Conservation (phyloP, 1,140 invertebrate species). For the Frieseomelitta varia region DNA sequence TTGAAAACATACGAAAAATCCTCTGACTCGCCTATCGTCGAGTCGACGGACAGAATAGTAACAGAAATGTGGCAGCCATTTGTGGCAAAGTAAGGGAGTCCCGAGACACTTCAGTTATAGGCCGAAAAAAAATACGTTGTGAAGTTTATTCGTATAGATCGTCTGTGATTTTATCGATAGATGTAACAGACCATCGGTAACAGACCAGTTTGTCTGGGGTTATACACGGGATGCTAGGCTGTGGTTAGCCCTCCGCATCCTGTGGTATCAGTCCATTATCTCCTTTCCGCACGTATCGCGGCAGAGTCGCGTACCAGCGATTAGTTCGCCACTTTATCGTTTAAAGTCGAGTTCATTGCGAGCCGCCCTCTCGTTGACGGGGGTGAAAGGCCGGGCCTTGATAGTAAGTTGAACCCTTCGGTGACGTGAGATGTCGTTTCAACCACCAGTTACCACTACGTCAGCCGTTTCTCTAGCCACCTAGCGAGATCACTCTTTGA, state of each 20-base stretch:
- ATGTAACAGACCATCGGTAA: neutral
- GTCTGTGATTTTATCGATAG: constrained; percentile 18
- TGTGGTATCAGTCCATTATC: constrained; percentile 60
- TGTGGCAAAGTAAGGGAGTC: too few relatives aligned
- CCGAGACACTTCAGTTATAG: too few relatives aligned
- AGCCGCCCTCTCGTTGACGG: constrained; percentile 17
- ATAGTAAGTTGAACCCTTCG: constrained; percentile 52
- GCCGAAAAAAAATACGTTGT: too few relatives aligned
- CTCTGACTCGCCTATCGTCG: too few relatives aligned
- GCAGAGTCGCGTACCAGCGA: constrained; percentile 51
- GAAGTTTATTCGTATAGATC: too few relatives aligned
- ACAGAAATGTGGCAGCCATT: too few relatives aligned
- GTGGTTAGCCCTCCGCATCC: constrained; percentile 41
- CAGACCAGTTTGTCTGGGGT: constrained; percentile 37
- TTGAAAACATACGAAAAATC: too few relatives aligned
- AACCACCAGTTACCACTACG: constrained; percentile 59
- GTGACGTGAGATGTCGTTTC: constrained; percentile 62
- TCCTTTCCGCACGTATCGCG: constrained; percentile 46
- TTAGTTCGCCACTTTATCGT: constrained; percentile 66
- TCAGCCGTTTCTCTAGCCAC: constrained; percentile 3
- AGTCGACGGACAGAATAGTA: too few relatives aligned
- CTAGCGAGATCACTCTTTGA: constrained; percentile 6
- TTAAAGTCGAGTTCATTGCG: constrained; percentile 35
- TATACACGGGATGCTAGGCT: constrained; percentile 2
- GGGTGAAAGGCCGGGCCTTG: constrained; percentile 56